Evolutionary conservation across 1,140 invertebrate species (phyloP).

Genomic region (Danaus plexippus): DNA sequence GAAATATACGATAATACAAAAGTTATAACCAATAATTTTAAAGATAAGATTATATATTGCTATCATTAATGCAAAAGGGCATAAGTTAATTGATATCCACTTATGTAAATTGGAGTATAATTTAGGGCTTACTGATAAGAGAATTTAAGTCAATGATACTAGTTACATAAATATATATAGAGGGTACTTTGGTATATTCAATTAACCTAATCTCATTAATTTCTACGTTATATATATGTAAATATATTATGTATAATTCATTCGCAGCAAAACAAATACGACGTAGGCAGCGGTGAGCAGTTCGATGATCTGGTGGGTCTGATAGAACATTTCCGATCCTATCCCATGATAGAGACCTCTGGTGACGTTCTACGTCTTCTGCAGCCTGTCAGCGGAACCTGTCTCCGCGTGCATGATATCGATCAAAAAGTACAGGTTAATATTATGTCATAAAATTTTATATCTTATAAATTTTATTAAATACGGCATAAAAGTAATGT

Average conservation of each 20-base stretch:
- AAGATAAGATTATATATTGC: too few relatives aligned
- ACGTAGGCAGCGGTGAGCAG: conserved; percentile 96
- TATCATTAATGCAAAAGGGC: too few relatives aligned
- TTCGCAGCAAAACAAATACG: conserved; percentile 91
- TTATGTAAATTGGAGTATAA: too few relatives aligned
- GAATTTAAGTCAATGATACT: too few relatives aligned
- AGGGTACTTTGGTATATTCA: too few relatives aligned
- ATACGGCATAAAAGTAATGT: too few relatives aligned
- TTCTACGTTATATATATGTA: neutral
- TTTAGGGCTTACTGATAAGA: too few relatives aligned
- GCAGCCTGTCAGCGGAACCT: conserved; percentile 96
- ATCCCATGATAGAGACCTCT: conserved; percentile 98
- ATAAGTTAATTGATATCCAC: too few relatives aligned
- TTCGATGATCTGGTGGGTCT: conserved; percentile 94
- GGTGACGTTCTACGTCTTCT: conserved; percentile 96
- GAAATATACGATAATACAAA: too few relatives aligned
- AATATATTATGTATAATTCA: neutral
- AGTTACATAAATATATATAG: too few relatives aligned
- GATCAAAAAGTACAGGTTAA: conserved; percentile 82
- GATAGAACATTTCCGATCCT: conserved; percentile 96
- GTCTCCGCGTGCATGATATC: conserved; percentile 93
- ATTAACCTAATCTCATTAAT: too few relatives aligned
- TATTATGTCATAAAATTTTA: neutral
- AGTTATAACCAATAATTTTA: too few relatives aligned
- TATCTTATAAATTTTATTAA: neutral